phyloP scores from a whole-genome alignment of 2,888 invertebrate species.

The Frankliniella fusca region DNA sequence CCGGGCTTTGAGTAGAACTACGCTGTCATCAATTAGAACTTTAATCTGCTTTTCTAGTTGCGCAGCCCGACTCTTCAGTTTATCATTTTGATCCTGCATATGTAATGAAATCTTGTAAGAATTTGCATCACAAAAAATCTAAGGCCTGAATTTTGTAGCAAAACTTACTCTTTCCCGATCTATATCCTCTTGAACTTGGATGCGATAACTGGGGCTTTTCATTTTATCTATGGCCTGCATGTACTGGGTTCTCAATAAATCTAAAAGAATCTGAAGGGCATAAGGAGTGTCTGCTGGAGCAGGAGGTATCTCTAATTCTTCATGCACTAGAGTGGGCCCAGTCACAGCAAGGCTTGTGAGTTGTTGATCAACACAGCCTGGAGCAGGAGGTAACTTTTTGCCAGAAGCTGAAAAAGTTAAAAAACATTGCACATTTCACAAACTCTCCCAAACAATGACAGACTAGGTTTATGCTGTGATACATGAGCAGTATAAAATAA shows the following conservation, averaged over 20 bases:
- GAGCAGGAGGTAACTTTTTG: conserved; percentile 77
- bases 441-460: conserved; percentile 28
- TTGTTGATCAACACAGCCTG: conserved; percentile 88
- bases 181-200: conserved; percentile 68
- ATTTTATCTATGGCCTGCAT: conserved; percentile 78
- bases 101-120: conserved; percentile 28
- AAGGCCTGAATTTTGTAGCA: background rate
- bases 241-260: conserved; percentile 80
- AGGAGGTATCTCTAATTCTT: conserved; percentile 76
- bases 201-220: conserved; percentile 71
- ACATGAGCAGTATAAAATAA: conserved; percentile 13
- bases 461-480: background rate
- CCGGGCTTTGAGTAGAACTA: conserved; percentile 77
- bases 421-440: conserved; percentile 8
- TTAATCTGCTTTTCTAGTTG: conserved; percentile 91
- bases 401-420: conserved; percentile 50
- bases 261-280: conserved; percentile 79
- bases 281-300: conserved; percentile 76
- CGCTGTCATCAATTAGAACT: conserved; percentile 87
- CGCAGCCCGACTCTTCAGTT: conserved; percentile 76
- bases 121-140: conserved; percentile 25
- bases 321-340: conserved; percentile 55
- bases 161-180: conserved; percentile 68
- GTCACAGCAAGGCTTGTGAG: conserved; percentile 69
- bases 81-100: conserved; percentile 69